A percentile compares a stretch with the other conserved stretches of the same genome.
phyloP scores from a whole-genome alignment of 2,888 invertebrate genomes.

The Nezara viridula region DNA sequence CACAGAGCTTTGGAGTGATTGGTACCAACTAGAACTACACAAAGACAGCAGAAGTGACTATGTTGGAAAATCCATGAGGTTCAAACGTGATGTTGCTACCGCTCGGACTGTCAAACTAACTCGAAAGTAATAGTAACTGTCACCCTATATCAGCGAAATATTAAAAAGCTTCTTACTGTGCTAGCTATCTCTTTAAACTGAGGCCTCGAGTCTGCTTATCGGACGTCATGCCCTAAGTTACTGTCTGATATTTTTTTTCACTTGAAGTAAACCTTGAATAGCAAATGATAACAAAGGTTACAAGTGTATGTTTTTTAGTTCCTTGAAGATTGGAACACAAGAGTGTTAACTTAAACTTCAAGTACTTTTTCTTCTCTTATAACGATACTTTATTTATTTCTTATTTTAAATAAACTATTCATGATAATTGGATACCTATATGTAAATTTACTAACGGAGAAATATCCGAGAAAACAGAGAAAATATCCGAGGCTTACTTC shows the following conservation, averaged over 20 bases:
- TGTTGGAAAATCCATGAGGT: background rate
- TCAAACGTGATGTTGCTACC: background rate
- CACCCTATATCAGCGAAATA: background rate
- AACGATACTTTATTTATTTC: no score
- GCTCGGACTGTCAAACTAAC: background rate
- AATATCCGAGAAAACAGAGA: no score
- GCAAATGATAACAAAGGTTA: background rate
- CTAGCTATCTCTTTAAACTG: background rate
- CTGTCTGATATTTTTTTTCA: background rate
- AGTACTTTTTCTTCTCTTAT: no score
- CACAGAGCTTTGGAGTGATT: background rate
- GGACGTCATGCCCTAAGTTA: background rate
- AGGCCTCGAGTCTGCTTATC: background rate
- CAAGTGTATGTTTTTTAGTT: background rate
- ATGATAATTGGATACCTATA: no score
- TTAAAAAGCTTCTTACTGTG: background rate
- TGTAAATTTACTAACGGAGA: no score
- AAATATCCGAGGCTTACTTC: no score
- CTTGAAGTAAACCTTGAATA: background rate
- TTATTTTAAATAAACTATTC: no score
- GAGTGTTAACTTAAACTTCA: background rate
- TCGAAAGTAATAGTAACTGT: background rate
- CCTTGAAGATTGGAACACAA: background rate
- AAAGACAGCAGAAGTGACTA: background rate
- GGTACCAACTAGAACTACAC: background rate